phyloP scores from a whole-genome alignment of 2,888 invertebrate species.

The Caenorhabditis plicata region DNA sequence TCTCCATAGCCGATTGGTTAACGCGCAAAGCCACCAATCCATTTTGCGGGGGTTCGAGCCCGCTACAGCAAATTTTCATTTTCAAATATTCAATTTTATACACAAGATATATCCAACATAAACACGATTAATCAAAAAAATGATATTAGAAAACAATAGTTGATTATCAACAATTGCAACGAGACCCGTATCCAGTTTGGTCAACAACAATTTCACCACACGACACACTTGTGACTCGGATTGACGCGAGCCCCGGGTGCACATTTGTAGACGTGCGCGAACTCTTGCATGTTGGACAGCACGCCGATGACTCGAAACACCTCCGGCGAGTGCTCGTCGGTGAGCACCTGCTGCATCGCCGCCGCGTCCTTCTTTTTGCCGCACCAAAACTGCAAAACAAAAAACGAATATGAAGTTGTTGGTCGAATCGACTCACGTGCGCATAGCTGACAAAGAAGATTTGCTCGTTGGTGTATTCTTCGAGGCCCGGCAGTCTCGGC shows the following conservation, averaged over 20 bases:
- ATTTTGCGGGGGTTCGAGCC: too few species aligned
- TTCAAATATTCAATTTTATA: too few species aligned
- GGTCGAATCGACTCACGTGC: conserved; percentile 44
- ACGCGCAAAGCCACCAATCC: too few species aligned
- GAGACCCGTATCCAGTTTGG: too few species aligned
- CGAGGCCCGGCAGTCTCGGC: conserved; percentile 62
- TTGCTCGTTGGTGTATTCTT: conserved; percentile 64
- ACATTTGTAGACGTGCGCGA: conserved; percentile 81
- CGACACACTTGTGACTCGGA: conserved; percentile 70
- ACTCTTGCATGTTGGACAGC: conserved; percentile 71
- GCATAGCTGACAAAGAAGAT: conserved; percentile 66
- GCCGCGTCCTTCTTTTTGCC: conserved; percentile 62
- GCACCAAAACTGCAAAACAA: conserved; percentile 61
- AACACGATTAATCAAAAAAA: too few species aligned
- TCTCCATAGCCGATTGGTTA: too few species aligned
- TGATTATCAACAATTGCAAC: too few species aligned
- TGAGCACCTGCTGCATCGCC: conserved; percentile 59
- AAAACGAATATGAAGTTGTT: neutral
- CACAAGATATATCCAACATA: too few species aligned
- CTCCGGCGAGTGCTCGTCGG: conserved; percentile 62
- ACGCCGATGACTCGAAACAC: conserved; percentile 45
- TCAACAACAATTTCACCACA: conserved; percentile 43
- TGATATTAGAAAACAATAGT: too few species aligned
- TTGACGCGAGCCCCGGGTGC: conserved; percentile 84
- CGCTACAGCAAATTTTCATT: too few species aligned